phyloP scores from a whole-genome alignment of 92 coral and sea anemone genomes.

The Desmophyllum pertusum region DNA sequence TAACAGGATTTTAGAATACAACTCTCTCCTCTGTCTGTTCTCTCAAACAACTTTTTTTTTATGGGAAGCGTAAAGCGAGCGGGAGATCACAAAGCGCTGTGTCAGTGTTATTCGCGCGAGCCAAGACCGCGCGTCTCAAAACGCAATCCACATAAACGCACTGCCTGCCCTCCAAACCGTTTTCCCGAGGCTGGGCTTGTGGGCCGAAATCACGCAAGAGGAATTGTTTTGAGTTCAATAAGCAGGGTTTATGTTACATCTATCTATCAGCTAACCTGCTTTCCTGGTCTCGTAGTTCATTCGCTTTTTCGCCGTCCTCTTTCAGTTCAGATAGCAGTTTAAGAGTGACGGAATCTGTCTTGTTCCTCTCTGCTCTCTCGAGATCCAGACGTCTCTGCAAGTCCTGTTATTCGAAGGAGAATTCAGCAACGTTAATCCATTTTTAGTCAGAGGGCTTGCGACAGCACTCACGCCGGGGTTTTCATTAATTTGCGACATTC shows the following conservation, averaged over 20 bases:
- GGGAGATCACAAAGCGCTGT: neutral
- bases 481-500: neutral
- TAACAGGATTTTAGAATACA: neutral
- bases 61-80: neutral
- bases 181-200: neutral
- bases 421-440: neutral
- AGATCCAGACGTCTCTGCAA: conserved; percentile 86
- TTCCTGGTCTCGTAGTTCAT: conserved; percentile 86
- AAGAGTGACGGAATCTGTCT: conserved; percentile 79
- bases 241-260: neutral
- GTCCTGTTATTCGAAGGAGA: conserved; percentile 67
- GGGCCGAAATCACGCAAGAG: neutral
- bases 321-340: conserved; percentile 90
- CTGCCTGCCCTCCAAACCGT: neutral
- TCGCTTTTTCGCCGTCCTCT: conserved; percentile 78
- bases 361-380: conserved; percentile 88
- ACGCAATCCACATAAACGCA: neutral
- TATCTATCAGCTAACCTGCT: conserved; percentile 58
- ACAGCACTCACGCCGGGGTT: neutral
- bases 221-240: too few species aligned
- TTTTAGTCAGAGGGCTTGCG: neutral
- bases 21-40: neutral
- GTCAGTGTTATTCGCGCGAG: neutral
- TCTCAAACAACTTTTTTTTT: too few species aligned
- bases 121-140: neutral